These are phyloP conservation scores for Chrysolina haemoptera DNA, from an alignment of 2,888 invertebrate genomes.

Conservation along the genomic window DNA sequence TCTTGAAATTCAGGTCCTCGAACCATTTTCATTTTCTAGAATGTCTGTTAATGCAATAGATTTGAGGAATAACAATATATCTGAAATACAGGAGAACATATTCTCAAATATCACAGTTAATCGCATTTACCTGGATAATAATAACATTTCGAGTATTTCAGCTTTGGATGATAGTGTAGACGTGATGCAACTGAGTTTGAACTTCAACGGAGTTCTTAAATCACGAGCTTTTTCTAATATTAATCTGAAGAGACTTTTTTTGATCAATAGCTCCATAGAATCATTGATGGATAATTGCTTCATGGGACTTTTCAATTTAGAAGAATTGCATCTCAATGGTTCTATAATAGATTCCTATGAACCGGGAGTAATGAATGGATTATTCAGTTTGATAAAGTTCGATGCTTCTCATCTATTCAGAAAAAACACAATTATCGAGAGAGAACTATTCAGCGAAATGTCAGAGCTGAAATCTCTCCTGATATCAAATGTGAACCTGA, in stretches of 20 bases:
- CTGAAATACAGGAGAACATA: slow-evolving; percentile 15
- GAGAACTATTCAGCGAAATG: slow-evolving; percentile 24
- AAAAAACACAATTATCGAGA: slow-evolving; percentile 18
- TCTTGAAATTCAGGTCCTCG: slow-evolving; percentile 2
- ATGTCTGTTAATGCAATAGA: background rate
- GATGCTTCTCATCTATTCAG: slow-evolving; percentile 34
- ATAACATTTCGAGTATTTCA: slow-evolving; percentile 18
- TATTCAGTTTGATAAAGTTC: slow-evolving; percentile 28
- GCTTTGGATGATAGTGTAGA: slow-evolving; percentile 16
- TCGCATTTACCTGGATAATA: slow-evolving; percentile 24
- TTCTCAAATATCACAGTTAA: background rate
- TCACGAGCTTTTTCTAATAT: slow-evolving; percentile 15
- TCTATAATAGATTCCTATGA: slow-evolving; percentile 24
- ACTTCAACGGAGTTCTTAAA: slow-evolving; percentile 22
- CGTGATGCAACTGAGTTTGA: slow-evolving; percentile 15
- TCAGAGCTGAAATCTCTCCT: slow-evolving; percentile 1
- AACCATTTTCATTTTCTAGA: slow-evolving; percentile 26
- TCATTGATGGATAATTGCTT: slow-evolving; percentile 27
- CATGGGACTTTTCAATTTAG: slow-evolving; percentile 23
- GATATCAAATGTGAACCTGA: slow-evolving; percentile 22
- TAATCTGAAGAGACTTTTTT: slow-evolving; percentile 15
- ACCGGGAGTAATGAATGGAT: slow-evolving; percentile 26
- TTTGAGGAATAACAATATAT: slow-evolving; percentile 30
- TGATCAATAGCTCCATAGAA: slow-evolving; percentile 24
- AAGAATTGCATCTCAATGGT: slow-evolving; percentile 26